phyloP scores from a whole-genome alignment of 1,140 invertebrate species.

The Mizuhopecten yessoensis region DNA sequence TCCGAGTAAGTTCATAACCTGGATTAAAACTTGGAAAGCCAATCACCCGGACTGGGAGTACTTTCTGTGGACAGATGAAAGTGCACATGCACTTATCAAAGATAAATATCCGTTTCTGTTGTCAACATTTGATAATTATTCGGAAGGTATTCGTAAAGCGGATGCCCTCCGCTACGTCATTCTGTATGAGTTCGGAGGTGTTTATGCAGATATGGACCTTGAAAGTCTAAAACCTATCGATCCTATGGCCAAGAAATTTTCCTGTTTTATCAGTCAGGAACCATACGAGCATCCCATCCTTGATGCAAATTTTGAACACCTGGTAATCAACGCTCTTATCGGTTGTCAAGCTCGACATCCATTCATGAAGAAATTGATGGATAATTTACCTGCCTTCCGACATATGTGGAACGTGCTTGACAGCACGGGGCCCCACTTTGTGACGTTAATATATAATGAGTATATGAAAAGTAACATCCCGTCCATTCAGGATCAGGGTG shows the following conservation, averaged over 20 bases:
- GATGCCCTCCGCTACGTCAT: constrained; percentile 80
- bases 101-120: constrained; percentile 75
- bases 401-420: constrained; percentile 80
- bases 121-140: constrained; percentile 76
- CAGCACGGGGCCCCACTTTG: constrained; percentile 80
- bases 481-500: constrained; percentile 60
- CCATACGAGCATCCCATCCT: constrained; percentile 80
- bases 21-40: constrained; percentile 77
- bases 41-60: constrained; percentile 80
- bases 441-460: constrained; percentile 72
- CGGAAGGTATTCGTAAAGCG: constrained; percentile 75
- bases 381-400: constrained; percentile 73
- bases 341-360: constrained; percentile 79
- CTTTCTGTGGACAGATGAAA: constrained; percentile 81
- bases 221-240: constrained; percentile 77
- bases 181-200: constrained; percentile 79
- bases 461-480: constrained; percentile 61
- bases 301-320: constrained; percentile 77
- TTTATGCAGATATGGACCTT: constrained; percentile 81
- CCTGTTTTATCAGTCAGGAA: constrained; percentile 80
- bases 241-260: constrained; percentile 73
- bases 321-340: constrained; percentile 81
- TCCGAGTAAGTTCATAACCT: constrained; percentile 74
- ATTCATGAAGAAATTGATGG: constrained; percentile 77
- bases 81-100: constrained; percentile 74